A percentile compares a stretch with the other conserved stretches of the same genome.
Conservation (phyloP, 2,888 invertebrate genomes). For the Beris morrisii region DNA sequence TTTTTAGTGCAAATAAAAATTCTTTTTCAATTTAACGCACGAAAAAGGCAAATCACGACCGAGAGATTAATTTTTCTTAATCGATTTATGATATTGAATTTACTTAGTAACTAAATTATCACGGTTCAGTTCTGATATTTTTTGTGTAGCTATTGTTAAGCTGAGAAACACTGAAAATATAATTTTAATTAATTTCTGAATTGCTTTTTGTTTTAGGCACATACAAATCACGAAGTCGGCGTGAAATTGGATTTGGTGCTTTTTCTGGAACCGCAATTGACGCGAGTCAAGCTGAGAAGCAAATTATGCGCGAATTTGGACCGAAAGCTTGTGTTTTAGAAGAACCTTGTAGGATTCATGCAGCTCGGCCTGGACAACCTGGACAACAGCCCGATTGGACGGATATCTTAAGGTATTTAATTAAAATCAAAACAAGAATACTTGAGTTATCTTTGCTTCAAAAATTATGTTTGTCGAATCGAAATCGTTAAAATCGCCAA, state of each 20-base stretch:
- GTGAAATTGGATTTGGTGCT: slow-evolving; percentile 56
- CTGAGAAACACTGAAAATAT: no score
- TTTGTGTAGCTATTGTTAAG: neutral
- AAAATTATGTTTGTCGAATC: no score
- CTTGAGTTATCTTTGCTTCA: no score
- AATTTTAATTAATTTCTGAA: neutral
- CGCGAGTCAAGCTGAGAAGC: slow-evolving; percentile 75
- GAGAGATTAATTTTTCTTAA: no score
- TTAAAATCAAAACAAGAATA: no score
- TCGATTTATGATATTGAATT: no score
- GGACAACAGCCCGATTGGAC: slow-evolving; percentile 66
- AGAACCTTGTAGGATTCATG: slow-evolving; percentile 66
- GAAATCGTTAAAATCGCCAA: no score
- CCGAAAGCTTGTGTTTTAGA: slow-evolving; percentile 77
- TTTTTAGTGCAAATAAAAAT: no score
- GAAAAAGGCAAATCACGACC: no score
- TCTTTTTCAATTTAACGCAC: no score
- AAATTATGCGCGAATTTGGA: slow-evolving; percentile 75
- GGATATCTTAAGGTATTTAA: slow-evolving; percentile 72
- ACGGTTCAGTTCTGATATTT: neutral
- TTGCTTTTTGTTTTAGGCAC: slow-evolving; percentile 60
- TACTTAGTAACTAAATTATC: no score
- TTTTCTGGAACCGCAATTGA: slow-evolving; percentile 60
- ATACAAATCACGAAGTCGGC: slow-evolving; percentile 67
- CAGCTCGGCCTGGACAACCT: slow-evolving; percentile 50